Percentiles rank a stretch among this genome's conserved stretches.
Evolutionary conservation across 2,797 vertebrate species (phyloP).

Genomic region (Poeciliopsis presidionis): DNA sequence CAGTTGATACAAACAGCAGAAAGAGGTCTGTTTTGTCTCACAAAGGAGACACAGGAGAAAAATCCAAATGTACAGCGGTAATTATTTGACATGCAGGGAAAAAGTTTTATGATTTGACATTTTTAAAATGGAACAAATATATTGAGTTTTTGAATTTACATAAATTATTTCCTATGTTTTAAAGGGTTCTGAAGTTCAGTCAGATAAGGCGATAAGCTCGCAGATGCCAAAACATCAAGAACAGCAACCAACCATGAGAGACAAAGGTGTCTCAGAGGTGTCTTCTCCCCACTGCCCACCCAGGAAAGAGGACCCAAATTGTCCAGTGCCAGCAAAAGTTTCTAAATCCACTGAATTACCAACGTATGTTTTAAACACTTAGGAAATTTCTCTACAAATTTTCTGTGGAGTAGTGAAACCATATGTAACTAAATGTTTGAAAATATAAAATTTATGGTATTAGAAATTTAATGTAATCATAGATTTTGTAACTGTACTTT

Average conservation of each 20-base stretch:
- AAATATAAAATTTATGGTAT: not conserved
- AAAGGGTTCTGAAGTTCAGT: conserved; percentile 16
- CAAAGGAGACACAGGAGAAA: not conserved
- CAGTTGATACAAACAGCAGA: not conserved
- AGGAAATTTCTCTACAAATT: not conserved
- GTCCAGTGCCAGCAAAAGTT: not conserved
- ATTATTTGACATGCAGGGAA: not conserved
- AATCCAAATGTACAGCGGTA: not conserved
- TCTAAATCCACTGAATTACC: not conserved
- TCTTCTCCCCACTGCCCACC: rapidly evolving
- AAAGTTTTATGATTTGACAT: not conserved
- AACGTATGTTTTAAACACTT: not conserved
- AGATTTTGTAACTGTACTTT: not conserved
- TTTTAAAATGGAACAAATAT: not conserved
- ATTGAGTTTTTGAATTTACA: too few species aligned
- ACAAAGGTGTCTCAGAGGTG: too few species aligned
- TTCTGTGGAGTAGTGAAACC: not conserved
- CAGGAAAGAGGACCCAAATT: rapidly evolving
- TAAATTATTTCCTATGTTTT: too few species aligned
- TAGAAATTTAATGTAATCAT: not conserved
- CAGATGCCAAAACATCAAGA: rapidly evolving
- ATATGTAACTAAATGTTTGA: not conserved
- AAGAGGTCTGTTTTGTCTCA: too few species aligned
- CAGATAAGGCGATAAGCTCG: not conserved
- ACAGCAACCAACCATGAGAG: not conserved